These are phyloP conservation scores for Pterostichus madidus DNA, from an alignment of 2,888 invertebrate species.

Conservation along the genomic window DNA sequence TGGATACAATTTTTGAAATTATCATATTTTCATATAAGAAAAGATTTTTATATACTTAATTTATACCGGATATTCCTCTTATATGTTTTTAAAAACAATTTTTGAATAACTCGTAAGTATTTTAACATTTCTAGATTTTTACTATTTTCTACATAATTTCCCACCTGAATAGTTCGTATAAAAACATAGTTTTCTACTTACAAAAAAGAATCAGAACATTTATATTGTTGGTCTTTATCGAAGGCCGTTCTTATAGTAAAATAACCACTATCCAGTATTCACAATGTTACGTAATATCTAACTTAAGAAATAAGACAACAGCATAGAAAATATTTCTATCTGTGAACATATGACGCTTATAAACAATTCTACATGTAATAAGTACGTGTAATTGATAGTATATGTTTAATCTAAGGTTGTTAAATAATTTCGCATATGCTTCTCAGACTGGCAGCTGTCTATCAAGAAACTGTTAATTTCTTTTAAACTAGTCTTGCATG, in stretches of 20 bases:
- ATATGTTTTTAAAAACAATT: constrained; percentile 31
- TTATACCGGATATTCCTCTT: constrained; percentile 3
- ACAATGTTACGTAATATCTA: constrained; percentile 58
- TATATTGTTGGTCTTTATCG: constrained; percentile 56
- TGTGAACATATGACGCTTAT: constrained; percentile 66
- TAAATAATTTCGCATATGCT: constrained; percentile 45
- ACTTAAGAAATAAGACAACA: constrained; percentile 60
- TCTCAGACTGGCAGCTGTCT: constrained; percentile 34
- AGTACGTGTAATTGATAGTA: constrained; percentile 50
- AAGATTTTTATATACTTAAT: not conserved
- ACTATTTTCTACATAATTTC: constrained; percentile 64
- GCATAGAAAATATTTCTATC: constrained; percentile 58
- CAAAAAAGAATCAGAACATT: constrained; percentile 37
- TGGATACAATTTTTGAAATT: not conserved
- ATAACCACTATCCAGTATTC: constrained; percentile 59
- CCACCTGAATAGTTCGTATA: constrained; percentile 46
- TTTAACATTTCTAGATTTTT: constrained; percentile 63
- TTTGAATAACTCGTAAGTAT: constrained; percentile 29
- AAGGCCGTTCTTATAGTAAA: constrained; percentile 58
- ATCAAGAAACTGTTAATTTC: constrained; percentile 26
- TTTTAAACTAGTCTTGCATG: not conserved
- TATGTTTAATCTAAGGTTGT: constrained; percentile 63
- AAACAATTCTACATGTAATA: constrained; percentile 62
- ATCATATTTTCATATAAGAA: not conserved
- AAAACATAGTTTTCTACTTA: constrained; percentile 61